These are phyloP conservation scores for Hirudinaria manillensis DNA, from an alignment of 2,888 invertebrate species.

Conservation along the genomic window DNA sequence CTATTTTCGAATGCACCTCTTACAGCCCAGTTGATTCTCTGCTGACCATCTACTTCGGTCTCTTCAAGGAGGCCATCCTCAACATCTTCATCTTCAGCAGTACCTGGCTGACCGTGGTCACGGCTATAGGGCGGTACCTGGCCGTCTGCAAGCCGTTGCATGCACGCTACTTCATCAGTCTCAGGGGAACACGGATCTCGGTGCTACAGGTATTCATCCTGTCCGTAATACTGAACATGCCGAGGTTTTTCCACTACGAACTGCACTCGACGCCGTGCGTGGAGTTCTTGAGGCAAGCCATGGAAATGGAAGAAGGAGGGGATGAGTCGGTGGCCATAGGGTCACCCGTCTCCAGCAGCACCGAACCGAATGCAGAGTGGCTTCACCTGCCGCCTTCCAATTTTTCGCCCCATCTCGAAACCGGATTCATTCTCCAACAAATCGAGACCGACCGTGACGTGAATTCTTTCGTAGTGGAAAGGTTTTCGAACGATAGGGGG, in stretches of 20 bases:
- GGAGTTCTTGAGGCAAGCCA: neutral
- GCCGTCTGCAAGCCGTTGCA: constrained; percentile 70
- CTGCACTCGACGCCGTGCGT: constrained; percentile 7
- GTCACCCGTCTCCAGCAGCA: too few relatives aligned
- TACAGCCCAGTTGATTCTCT: constrained; percentile 58
- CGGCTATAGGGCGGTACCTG: constrained; percentile 69
- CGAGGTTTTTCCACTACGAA: constrained; percentile 50
- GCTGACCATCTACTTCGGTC: constrained; percentile 45
- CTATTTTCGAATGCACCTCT: too few relatives aligned
- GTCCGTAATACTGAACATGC: constrained; percentile 66
- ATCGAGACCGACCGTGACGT: neutral
- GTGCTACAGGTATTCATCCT: constrained; percentile 64
- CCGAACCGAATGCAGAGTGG: too few relatives aligned
- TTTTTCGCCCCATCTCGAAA: neutral
- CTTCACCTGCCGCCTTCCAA: neutral
- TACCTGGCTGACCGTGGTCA: constrained; percentile 68
- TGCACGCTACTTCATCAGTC: constrained; percentile 63
- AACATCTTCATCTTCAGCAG: constrained; percentile 62
- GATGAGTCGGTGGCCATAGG: too few relatives aligned
- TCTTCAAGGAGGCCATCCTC: constrained; percentile 45
- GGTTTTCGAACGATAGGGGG: neutral
- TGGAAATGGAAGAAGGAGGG: too few relatives aligned
- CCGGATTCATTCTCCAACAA: neutral
- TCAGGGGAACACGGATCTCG: constrained; percentile 59
- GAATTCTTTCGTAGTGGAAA: too few relatives aligned